Conservation (phyloP, 2,888 invertebrate species). For the Phaonia tiefii region DNA sequence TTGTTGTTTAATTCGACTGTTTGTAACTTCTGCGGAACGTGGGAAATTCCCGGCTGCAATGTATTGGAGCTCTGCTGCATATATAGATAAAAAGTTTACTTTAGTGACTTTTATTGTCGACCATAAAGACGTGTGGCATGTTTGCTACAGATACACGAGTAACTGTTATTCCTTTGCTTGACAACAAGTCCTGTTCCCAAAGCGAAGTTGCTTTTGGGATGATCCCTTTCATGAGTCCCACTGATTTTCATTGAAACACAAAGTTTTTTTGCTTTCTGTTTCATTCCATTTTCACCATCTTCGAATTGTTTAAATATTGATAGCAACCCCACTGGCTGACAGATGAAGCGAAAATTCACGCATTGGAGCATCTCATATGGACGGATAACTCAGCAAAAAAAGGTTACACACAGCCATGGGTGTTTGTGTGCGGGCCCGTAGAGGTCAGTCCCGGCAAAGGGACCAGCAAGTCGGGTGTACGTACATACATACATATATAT, state of each 20-base stretch:
- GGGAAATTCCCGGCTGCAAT: too few species aligned
- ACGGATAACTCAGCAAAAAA: constrained; percentile 30
- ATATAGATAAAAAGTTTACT: too few species aligned
- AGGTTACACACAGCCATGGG: not conserved
- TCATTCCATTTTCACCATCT: constrained; percentile 43
- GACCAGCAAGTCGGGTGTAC: constrained; percentile 25
- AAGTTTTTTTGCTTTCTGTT: constrained; percentile 21
- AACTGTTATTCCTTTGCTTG: too few species aligned
- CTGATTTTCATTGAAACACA: constrained; percentile 48
- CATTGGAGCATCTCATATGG: constrained; percentile 54
- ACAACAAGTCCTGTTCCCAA: too few species aligned
- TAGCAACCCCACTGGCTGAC: constrained; percentile 67
- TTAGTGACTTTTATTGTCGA: too few species aligned
- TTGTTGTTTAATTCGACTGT: too few species aligned
- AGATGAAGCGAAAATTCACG: constrained; percentile 69
- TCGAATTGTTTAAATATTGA: constrained; percentile 70
- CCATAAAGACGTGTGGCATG: too few species aligned
- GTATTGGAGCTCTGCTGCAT: too few species aligned
- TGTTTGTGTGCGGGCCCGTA: constrained; percentile 22
- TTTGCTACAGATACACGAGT: too few species aligned
- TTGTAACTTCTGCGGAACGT: too few species aligned
- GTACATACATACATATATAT: constrained; percentile 20
- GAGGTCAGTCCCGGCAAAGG: constrained; percentile 17
- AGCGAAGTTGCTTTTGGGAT: constrained; percentile 1
- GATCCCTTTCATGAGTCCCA: constrained; percentile 61